Evolutionary conservation across 35 echinoderm and acorn worm genomes (phyloP), one percentile per base, ranked within the genome.

Genomic region (Apostichopus parvimensis): DNA sequence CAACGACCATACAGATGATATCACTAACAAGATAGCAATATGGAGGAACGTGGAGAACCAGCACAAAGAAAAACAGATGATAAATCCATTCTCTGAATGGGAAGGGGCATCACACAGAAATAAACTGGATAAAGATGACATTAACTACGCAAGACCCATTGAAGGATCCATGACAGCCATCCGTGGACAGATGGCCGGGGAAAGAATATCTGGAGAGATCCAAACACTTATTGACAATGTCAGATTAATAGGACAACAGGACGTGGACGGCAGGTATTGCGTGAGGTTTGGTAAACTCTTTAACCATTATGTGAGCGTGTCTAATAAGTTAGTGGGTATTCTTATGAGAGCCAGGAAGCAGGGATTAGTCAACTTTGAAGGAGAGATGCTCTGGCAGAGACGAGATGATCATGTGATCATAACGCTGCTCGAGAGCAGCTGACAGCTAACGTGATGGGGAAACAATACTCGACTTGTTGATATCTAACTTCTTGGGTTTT

Each of bases 341-440:
- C 59, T 98, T 73, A 91, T 98, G 96, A 83, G 96, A 26, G 96
- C 96, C 6, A 91, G 96, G 64, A 98, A 95, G 56, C 96, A 98
- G 75, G 96, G 96, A 76, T 77, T 94, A 17, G 85, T 98, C 4
- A 23, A 95, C 15, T 98, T 98, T 87, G 96, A 98, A 87, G 96
- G 96, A 22, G 96, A 98, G 68, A 98, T 98, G 96, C 92, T 98
- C 4, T 98, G 96, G 96, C 96, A 98, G 75, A 91, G 94, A 62
- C 92, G 94, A 86, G 96, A 98, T 89, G 96, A 98, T 86, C 81
- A 95, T 79, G 96, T 98, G 25, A 61, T 95, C 4, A 95, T 98
- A 13, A 95, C 92, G 72, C 76, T 98, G 75, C 83, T 95, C 5
- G 57, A 57, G 17, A 45, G 34, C 34, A 45, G 34, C 34, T 45